A percentile compares a stretch with the other conserved stretches of the same genome.
Evolutionary conservation across 2,797 vertebrate genomes (phyloP).

Genomic region (Amphiprion clarkii): DNA sequence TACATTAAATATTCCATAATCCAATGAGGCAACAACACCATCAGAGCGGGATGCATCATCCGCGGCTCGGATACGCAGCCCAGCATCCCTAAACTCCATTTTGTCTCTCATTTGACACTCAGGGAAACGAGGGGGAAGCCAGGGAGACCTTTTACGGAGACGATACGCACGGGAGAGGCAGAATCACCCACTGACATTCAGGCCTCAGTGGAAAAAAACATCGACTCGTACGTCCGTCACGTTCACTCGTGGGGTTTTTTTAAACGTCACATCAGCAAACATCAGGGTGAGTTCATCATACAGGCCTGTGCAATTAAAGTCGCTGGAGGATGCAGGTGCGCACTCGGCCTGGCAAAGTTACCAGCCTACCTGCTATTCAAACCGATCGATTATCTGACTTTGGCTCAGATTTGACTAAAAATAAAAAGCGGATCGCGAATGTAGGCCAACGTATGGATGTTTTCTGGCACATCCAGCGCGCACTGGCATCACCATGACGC

Average conservation of each 20-base stretch:
- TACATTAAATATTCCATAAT: slow-evolving; percentile 67
- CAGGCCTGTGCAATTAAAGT: slow-evolving; percentile 7
- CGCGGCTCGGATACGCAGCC: slow-evolving; percentile 37
- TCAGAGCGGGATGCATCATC: slow-evolving; percentile 43
- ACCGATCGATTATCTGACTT: slow-evolving; percentile 48
- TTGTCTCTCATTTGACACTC: slow-evolving; percentile 65
- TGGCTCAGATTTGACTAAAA: slow-evolving; percentile 40
- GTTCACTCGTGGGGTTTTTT: slow-evolving; percentile 7
- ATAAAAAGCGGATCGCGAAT: slow-evolving; percentile 44
- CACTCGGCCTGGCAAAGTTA: slow-evolving; percentile 64
- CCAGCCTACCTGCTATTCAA: slow-evolving; percentile 34
- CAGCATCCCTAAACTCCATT: slow-evolving; percentile 67
- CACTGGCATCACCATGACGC: neutral
- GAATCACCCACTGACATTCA: slow-evolving; percentile 53
- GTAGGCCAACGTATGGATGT: slow-evolving; percentile 56
- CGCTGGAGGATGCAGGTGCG: slow-evolving; percentile 19
- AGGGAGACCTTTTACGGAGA: slow-evolving; percentile 58
- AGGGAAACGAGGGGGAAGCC: slow-evolving; percentile 52
- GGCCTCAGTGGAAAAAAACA: slow-evolving; percentile 38
- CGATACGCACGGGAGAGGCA: slow-evolving; percentile 46
- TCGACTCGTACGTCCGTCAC: slow-evolving; percentile 21
- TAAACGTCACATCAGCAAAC: slow-evolving; percentile 33
- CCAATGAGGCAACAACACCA: slow-evolving; percentile 58
- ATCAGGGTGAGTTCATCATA: slow-evolving; percentile 12
- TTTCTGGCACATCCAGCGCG: neutral